Evolutionary conservation across 2,888 invertebrate genomes (phyloP).

Genomic region (Notocelia uddmanniana): DNA sequence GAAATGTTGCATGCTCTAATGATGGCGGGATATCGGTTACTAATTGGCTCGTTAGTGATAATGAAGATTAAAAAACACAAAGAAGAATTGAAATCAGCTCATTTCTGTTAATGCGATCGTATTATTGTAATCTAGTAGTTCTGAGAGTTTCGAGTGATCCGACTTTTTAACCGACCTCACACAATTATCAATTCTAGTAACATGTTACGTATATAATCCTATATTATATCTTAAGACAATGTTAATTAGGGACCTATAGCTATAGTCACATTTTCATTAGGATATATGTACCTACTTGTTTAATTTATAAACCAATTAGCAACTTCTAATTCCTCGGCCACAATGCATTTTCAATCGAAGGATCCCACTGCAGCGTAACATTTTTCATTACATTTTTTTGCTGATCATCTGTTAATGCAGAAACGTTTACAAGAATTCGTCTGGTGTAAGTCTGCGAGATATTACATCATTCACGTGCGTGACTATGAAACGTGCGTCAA

Average conservation of each 20-base stretch:
- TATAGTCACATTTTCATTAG: too few species aligned
- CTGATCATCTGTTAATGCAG: slow-evolving; percentile 40
- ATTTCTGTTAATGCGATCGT: slow-evolving; percentile 1
- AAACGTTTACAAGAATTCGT: slow-evolving; percentile 59
- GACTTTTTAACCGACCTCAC: too few species aligned
- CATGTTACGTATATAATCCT: too few species aligned
- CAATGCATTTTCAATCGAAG: slow-evolving; percentile 33
- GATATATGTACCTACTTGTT: background rate
- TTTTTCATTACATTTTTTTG: slow-evolving; percentile 35
- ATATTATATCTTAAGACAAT: too few species aligned
- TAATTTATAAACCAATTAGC: background rate
- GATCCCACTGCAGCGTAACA: slow-evolving; percentile 36
- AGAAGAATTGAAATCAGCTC: slow-evolving; percentile 14
- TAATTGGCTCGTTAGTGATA: slow-evolving; percentile 34
- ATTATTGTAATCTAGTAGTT: background rate
- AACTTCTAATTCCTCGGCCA: slow-evolving; percentile 17
- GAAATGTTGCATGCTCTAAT: slow-evolving; percentile 34
- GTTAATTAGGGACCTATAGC: too few species aligned
- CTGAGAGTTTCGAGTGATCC: too few species aligned
- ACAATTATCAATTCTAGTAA: too few species aligned
- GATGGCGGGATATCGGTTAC: slow-evolving; percentile 36
- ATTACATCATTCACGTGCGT: slow-evolving; percentile 75
- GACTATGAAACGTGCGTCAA: slow-evolving; percentile 51
- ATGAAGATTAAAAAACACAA: slow-evolving; percentile 26
- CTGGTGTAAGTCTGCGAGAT: slow-evolving; percentile 72